Percentiles rank a stretch among this genome's conserved stretches.
Evolutionary conservation across 2,888 invertebrate species (phyloP).

Genomic region (Agriotes lineatus): DNA sequence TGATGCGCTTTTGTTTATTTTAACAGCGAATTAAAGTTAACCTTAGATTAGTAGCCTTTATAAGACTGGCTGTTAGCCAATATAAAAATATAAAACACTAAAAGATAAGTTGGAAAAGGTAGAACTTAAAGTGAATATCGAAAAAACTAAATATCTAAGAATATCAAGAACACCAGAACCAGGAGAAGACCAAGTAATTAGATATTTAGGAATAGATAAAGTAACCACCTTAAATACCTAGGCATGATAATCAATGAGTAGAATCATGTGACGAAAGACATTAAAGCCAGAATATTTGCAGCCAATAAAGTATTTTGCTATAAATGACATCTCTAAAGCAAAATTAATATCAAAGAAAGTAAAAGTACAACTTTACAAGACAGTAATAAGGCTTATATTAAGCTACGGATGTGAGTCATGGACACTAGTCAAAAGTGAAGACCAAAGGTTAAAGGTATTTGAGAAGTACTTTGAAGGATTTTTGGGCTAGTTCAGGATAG

Average conservation of each 20-base stretch:
- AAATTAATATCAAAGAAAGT: neutral
- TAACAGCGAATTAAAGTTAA: too few species aligned
- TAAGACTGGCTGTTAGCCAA: too few species aligned
- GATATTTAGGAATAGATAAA: constrained; percentile 1
- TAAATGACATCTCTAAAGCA: neutral
- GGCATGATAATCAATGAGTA: neutral
- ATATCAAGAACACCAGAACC: too few species aligned
- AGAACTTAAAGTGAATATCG: neutral
- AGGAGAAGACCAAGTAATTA: neutral
- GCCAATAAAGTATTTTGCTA: neutral
- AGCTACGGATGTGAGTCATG: neutral
- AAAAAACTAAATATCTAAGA: neutral
- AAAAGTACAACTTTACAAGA: neutral
- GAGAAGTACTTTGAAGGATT: neutral
- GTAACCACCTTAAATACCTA: neutral
- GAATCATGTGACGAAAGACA: neutral
- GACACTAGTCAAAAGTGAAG: neutral
- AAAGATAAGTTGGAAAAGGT: neutral
- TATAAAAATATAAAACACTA: too few species aligned
- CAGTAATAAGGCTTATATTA: neutral
- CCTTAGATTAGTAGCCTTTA: too few species aligned
- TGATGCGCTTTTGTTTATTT: too few species aligned
- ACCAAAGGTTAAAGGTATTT: neutral
- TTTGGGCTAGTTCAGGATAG: neutral
- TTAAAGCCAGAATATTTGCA: neutral